A percentile compares a stretch with the other conserved stretches of the same genome.
These are phyloP conservation scores for Gephyroberyx darwinii DNA, from an alignment of 2,797 vertebrate species.

Conservation along the genomic window DNA sequence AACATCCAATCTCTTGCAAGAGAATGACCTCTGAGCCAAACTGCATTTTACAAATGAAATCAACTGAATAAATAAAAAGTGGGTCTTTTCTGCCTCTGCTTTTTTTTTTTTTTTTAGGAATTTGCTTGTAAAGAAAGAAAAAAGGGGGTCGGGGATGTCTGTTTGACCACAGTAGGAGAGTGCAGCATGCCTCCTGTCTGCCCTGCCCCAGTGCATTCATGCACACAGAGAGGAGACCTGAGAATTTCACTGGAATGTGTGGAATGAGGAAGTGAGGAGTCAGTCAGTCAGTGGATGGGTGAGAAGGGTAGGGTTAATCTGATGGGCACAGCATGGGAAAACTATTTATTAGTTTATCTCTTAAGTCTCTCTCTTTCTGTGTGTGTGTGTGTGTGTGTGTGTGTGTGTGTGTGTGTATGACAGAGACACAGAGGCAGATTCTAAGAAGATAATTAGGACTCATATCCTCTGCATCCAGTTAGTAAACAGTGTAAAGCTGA, in stretches of 20 bases:
- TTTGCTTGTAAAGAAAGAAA: background rate
- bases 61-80: too few relatives aligned
- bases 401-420: constrained; percentile 3
- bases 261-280: constrained; percentile 64
- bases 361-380: constrained; percentile 39
- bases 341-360: constrained; percentile 45
- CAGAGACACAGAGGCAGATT: background rate
- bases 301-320: constrained; percentile 51
- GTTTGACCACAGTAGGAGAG: constrained; percentile 13
- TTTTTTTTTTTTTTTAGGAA: too few relatives aligned
- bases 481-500: too few relatives aligned
- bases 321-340: constrained; percentile 54
- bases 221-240: constrained; percentile 59
- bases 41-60: background rate
- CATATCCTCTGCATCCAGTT: too few relatives aligned
- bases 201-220: constrained; percentile 42
- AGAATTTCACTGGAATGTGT: constrained; percentile 69
- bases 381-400: constrained; percentile 3
- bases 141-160: constrained; percentile 1
- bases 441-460: too few relatives aligned
- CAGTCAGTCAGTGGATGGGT: constrained; percentile 25
- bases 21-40: background rate
- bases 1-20: background rate
- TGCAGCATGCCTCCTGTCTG: constrained; percentile 25
- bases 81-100: background rate